Evolutionary conservation across 2,797 vertebrate genomes (phyloP).

Genomic region (Macropodus opercularis): DNA sequence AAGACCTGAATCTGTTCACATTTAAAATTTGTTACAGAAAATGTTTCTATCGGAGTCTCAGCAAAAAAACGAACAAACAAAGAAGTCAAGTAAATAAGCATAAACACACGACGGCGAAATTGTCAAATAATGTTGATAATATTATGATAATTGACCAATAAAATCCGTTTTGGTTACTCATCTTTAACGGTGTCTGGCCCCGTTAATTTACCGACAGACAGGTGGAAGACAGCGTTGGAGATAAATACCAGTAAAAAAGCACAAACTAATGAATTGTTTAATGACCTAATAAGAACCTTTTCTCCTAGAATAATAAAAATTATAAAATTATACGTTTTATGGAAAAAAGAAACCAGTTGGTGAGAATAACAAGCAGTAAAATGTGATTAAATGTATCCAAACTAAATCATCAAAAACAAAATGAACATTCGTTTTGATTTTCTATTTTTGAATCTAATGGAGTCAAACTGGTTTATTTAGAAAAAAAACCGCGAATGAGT

Average conservation of each 20-base stretch:
- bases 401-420: no score
- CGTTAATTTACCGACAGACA: constrained; percentile 3
- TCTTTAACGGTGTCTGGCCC: neutral
- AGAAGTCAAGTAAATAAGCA: neutral
- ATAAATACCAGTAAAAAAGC: neutral
- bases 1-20: neutral
- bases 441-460: no score
- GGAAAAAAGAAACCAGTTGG: no score
- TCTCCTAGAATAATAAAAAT: no score
- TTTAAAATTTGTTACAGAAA: neutral
- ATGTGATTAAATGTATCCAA: no score
- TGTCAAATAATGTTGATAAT: neutral
- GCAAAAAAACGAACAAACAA: neutral
- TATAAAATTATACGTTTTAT: no score
- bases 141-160: neutral
- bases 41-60: neutral
- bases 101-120: neutral
- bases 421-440: no score
- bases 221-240: neutral
- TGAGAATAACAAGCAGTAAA: no score
- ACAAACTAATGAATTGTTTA: neutral
- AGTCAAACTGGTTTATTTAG: no score
- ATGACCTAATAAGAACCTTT: no score
- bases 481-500: no score
- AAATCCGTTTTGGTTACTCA: neutral